A percentile compares a stretch with the other conserved stretches of the same genome.
Evolutionary conservation across 2,888 invertebrate genomes (phyloP).

Genomic region (Dynastes hyllus): DNA sequence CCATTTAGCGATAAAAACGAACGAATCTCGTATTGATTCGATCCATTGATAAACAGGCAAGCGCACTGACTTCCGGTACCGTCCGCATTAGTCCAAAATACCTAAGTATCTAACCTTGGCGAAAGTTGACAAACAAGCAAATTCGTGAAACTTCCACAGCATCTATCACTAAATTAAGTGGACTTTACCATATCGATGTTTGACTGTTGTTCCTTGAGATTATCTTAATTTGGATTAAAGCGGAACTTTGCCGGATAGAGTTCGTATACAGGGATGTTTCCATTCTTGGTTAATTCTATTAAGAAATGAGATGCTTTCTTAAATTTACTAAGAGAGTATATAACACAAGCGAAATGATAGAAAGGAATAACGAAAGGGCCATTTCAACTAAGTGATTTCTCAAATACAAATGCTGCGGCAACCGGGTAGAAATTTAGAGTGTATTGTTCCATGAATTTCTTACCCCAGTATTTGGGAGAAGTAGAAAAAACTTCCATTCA

Average conservation of each 20-base stretch:
- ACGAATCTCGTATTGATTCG: constrained; percentile 37
- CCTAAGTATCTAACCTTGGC: constrained; percentile 40
- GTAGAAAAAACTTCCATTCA: constrained; percentile 38
- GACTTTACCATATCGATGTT: constrained; percentile 19
- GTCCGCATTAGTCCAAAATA: constrained; percentile 3
- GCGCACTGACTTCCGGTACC: constrained; percentile 38
- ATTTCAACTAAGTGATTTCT: no score
- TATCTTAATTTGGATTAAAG: constrained; percentile 26
- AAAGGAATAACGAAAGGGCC: no score
- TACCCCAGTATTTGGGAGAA: constrained; percentile 4
- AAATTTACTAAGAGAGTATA: no score
- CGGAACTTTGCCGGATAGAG: constrained; percentile 14
- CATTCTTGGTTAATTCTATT: neutral
- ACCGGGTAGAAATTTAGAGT: constrained; percentile 4
- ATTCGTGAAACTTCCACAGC: constrained; percentile 18
- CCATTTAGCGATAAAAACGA: constrained; percentile 29
- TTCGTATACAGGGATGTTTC: neutral
- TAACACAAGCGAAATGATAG: neutral
- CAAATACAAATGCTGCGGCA: no score
- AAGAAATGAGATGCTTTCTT: no score
- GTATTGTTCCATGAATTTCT: constrained; percentile 7
- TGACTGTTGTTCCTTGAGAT: constrained; percentile 27
- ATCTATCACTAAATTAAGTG: constrained; percentile 38
- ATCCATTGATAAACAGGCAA: constrained; percentile 44
- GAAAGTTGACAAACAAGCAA: constrained; percentile 37